phyloP scores from a whole-genome alignment of 2,888 invertebrate genomes.

The Diarsia mendica region DNA sequence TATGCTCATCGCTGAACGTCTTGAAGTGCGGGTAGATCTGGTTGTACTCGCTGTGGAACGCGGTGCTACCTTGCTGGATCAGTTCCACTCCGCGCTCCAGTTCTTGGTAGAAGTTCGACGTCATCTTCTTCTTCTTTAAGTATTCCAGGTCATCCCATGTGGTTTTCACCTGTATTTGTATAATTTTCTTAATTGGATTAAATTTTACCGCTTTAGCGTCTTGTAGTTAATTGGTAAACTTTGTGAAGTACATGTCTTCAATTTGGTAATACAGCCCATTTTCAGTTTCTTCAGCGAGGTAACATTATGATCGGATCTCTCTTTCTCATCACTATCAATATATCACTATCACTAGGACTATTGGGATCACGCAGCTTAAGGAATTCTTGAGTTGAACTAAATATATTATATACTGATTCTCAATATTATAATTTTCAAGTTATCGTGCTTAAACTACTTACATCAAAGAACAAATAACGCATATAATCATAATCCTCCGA shows the following conservation, averaged over 20 bases:
- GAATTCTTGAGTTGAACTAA: background rate
- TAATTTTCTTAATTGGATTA: background rate
- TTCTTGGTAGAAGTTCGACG: conserved; percentile 78
- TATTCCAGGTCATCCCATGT: conserved; percentile 82
- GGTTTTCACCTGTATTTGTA: conserved; percentile 74
- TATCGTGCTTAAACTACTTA: conserved; percentile 65
- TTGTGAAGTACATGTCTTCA: background rate
- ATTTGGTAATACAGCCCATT: background rate
- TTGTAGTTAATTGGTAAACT: background rate
- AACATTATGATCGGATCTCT: background rate
- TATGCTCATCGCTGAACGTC: conserved; percentile 78
- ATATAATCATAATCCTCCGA: conserved; percentile 83
- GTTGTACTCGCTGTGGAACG: conserved; percentile 84
- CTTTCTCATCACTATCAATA: no score
- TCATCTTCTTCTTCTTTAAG: conserved; percentile 81
- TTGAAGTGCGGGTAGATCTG: conserved; percentile 80
- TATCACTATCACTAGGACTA: no score
- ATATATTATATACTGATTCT: background rate
- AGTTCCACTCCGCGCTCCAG: conserved; percentile 76
- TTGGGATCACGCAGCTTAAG: background rate
- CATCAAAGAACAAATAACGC: conserved; percentile 80
- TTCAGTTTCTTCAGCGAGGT: background rate
- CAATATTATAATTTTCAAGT: background rate
- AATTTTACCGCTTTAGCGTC: background rate
- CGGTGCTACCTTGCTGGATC: conserved; percentile 77